A percentile compares a stretch with the other conserved stretches of the same genome.
Evolutionary conservation across 2,888 invertebrate species (phyloP).

Genomic region (Eupithecia insigniata): DNA sequence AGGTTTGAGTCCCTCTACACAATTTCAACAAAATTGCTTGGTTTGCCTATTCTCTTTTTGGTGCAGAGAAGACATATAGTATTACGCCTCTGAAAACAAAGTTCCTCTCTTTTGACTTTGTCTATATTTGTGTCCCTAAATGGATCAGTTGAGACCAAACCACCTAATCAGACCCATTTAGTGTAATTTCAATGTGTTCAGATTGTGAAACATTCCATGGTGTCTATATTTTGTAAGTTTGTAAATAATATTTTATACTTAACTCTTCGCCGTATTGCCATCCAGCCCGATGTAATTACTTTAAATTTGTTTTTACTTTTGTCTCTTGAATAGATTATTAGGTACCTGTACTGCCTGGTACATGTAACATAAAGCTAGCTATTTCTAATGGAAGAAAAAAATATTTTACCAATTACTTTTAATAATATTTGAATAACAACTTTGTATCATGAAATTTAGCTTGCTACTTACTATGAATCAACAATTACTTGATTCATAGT

Average conservation of each 20-base stretch:
- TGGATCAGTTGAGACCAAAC: conserved; percentile 13
- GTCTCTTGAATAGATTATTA: not conserved
- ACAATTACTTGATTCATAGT: too few species aligned
- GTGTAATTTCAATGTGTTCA: conserved; percentile 48
- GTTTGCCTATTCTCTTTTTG: conserved; percentile 39
- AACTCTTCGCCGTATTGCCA: conserved; percentile 55
- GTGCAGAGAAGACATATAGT: conserved; percentile 13
- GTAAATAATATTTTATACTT: conserved; percentile 51
- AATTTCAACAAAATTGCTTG: conserved; percentile 9
- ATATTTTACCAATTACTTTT: too few species aligned
- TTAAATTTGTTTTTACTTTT: conserved; percentile 1
- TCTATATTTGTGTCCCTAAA: conserved; percentile 14
- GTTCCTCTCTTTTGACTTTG: conserved; percentile 34
- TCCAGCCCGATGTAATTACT: conserved; percentile 43
- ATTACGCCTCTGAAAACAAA: conserved; percentile 27
- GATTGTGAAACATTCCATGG: conserved; percentile 57
- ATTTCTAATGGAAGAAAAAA: not conserved
- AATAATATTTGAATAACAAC: too few species aligned
- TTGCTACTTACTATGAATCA: too few species aligned
- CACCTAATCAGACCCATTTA: not conserved
- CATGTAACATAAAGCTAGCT: not conserved
- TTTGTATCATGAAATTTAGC: not conserved
- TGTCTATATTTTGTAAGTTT: conserved; percentile 54
- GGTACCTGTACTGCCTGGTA: not conserved
- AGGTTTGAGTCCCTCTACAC: not conserved